Percentiles rank a stretch among this genome's conserved stretches.
Evolutionary conservation across 2,113 vertebrate species (phyloP).

Genomic region (Hiodon alosoides): DNA sequence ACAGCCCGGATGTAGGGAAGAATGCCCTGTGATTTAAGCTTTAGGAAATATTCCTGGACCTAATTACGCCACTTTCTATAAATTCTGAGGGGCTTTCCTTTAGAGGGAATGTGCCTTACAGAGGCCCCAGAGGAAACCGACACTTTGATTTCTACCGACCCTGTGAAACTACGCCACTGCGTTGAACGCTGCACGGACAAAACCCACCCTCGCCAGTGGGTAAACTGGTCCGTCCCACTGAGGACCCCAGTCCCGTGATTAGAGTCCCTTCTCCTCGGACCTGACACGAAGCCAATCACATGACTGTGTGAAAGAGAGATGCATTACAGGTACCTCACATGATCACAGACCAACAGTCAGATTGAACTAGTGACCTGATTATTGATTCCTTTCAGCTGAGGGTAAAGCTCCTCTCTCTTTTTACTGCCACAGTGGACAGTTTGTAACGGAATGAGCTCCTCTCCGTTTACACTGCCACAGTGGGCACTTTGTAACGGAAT

Average conservation of each 20-base stretch:
- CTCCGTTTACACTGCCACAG: too few species aligned
- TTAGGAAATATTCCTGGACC: slow-evolving; percentile 3
- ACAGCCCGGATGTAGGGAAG: background rate
- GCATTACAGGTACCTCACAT: background rate
- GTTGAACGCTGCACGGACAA: slow-evolving; percentile 12
- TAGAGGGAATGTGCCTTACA: background rate
- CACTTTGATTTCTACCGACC: slow-evolving; percentile 27
- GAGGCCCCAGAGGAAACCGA: background rate
- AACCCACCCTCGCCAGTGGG: slow-evolving; percentile 12
- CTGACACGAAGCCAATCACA: background rate
- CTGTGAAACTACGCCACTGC: slow-evolving; percentile 22
- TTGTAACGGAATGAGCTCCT: too few species aligned
- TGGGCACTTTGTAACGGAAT: too few species aligned
- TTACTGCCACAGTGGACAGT: too few species aligned
- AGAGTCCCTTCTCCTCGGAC: background rate
- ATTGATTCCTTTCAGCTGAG: too few species aligned
- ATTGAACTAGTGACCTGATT: too few species aligned
- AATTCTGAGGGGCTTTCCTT: background rate
- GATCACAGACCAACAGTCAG: too few species aligned
- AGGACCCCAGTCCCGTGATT: background rate
- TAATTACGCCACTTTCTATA: slow-evolving; percentile 13
- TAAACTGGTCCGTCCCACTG: background rate
- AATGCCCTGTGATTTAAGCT: background rate
- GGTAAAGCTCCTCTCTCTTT: too few species aligned
- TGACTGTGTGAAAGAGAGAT: background rate